A percentile compares a stretch with the other conserved stretches of the same genome.
These are phyloP conservation scores for Drosophila emarginata DNA, from an alignment of 2,888 invertebrate genomes.

Conservation along the genomic window DNA sequence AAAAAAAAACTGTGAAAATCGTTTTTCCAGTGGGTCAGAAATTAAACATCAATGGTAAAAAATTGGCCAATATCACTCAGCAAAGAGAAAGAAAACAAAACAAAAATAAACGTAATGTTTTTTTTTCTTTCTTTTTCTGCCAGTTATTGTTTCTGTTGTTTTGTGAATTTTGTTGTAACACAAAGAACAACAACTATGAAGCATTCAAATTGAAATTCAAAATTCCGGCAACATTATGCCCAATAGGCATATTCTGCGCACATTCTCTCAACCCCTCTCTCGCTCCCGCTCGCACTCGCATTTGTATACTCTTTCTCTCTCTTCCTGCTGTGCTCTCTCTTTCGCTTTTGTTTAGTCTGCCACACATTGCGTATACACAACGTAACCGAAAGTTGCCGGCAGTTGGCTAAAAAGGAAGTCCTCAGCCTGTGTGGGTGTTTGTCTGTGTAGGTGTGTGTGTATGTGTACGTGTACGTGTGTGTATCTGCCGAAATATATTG, in stretches of 20 bases:
- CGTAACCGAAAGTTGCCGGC: slow-evolving; percentile 17
- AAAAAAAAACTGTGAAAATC: not conserved
- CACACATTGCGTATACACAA: slow-evolving; percentile 17
- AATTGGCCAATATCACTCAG: not conserved
- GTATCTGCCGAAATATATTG: slow-evolving; percentile 18
- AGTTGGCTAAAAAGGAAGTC: slow-evolving; percentile 7
- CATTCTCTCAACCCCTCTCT: slow-evolving; percentile 19
- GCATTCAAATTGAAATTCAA: slow-evolving; percentile 2
- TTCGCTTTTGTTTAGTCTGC: slow-evolving; percentile 4
- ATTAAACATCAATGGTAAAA: not conserved
- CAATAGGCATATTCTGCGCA: slow-evolving; percentile 38
- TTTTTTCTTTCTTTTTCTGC: not conserved
- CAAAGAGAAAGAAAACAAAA: not conserved
- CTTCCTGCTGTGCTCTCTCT: slow-evolving; percentile 8
- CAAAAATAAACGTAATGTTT: not conserved
- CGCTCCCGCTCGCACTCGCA: not conserved
- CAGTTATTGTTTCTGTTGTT: no score
- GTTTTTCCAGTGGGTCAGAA: not conserved
- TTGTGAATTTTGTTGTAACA: no score
- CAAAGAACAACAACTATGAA: not conserved
- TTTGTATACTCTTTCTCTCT: not conserved
- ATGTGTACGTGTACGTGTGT: slow-evolving; percentile 11
- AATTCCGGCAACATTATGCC: slow-evolving; percentile 5
- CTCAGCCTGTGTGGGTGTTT: not conserved
- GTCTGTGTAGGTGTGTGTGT: not conserved